These are phyloP conservation scores for Bombyx huttoni DNA, from an alignment of 2,888 invertebrate genomes.

Conservation along the genomic window DNA sequence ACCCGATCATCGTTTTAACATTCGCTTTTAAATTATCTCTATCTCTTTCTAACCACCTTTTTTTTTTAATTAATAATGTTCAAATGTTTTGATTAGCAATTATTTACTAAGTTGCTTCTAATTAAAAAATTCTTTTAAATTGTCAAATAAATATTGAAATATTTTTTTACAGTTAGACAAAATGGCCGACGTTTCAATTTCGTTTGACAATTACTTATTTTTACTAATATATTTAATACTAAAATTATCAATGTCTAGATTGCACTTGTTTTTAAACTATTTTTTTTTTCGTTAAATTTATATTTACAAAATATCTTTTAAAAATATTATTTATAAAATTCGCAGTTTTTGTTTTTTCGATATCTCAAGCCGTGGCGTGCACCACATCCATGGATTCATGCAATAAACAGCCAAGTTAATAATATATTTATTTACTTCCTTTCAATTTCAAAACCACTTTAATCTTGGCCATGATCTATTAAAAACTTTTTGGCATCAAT, in stretches of 20 bases:
- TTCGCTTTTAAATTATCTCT: too few species aligned
- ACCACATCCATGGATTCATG: conserved; percentile 36
- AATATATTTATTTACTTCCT: neutral
- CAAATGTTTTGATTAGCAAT: too few species aligned
- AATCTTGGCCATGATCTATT: neutral
- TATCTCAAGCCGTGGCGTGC: conserved; percentile 31
- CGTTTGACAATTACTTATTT: too few species aligned
- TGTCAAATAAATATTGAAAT: too few species aligned
- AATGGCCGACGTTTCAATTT: too few species aligned
- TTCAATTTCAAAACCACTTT: neutral
- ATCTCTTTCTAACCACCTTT: too few species aligned
- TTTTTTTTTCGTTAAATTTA: conserved; percentile 31
- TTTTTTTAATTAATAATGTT: too few species aligned
- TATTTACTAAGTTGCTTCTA: too few species aligned
- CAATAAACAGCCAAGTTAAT: conserved; percentile 7
- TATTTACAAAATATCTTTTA: conserved; percentile 68
- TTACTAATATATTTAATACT: conserved; percentile 12
- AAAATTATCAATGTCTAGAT: conserved; percentile 53
- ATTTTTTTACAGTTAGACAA: too few species aligned
- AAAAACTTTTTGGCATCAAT: conserved; percentile 18
- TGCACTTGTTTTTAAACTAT: conserved; percentile 49
- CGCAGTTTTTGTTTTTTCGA: conserved; percentile 28
- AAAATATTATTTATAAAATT: conserved; percentile 58
- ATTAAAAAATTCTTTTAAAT: too few species aligned
- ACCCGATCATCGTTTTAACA: too few species aligned